A percentile compares a stretch with the other conserved stretches of the same genome.
Conservation (phyloP, 2,797 vertebrate species). For the Jordanella pulchra region DNA sequence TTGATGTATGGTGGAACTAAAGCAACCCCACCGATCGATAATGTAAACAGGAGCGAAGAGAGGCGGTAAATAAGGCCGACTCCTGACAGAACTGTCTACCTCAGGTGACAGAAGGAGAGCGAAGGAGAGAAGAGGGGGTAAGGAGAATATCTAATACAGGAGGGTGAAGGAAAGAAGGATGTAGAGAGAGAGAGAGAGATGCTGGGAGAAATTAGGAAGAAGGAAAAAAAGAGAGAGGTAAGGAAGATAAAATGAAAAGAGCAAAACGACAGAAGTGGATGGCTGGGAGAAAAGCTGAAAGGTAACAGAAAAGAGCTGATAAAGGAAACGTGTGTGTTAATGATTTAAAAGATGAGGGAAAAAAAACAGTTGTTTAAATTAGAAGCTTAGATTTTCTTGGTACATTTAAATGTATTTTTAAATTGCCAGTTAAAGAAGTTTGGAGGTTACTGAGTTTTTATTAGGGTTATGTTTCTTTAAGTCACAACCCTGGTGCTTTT, state of each 20-base stretch:
- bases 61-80: constrained; percentile 79
- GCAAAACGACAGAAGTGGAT: neutral
- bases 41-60: constrained; percentile 82
- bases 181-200: constrained; percentile 25
- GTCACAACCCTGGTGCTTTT: too few relatives aligned
- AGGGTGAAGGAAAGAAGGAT: constrained; percentile 19
- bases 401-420: neutral
- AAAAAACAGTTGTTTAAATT: constrained; percentile 6
- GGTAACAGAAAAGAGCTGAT: constrained; percentile 22
- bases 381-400: constrained; percentile 43
- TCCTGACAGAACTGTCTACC: constrained; percentile 78
- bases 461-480: neutral
- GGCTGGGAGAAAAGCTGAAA: constrained; percentile 27
- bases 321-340: constrained; percentile 7
- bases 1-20: constrained; percentile 82
- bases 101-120: constrained; percentile 71
- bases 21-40: constrained; percentile 82
- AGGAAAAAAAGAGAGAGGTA: constrained; percentile 18
- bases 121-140: constrained; percentile 13
- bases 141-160: constrained; percentile 39
- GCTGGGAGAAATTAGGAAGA: constrained; percentile 23
- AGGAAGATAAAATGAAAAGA: neutral
- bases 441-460: neutral
- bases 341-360: constrained; percentile 20
- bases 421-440: neutral